Evolutionary conservation across 2,113 vertebrate genomes (phyloP).

Genomic region (Dromas ardeola): DNA sequence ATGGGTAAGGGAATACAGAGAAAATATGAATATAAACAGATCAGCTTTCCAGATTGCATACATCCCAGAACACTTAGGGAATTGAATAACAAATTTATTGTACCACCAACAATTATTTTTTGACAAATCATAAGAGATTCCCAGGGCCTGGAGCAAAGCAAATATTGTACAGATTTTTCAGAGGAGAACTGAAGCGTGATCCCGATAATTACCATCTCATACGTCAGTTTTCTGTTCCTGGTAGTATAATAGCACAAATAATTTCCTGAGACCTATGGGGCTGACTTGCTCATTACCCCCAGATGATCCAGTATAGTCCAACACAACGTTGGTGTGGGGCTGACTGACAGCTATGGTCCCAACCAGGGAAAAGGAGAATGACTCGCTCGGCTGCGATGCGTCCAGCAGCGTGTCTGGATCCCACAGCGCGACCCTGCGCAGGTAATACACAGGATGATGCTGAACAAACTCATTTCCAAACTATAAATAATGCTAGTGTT

Average conservation of each 20-base stretch:
- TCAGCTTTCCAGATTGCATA: conserved; percentile 12
- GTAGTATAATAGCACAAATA: neutral
- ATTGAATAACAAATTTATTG: conserved; percentile 44
- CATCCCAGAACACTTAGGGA: conserved; percentile 16
- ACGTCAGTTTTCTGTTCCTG: conserved; percentile 9
- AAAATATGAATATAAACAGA: conserved; percentile 50
- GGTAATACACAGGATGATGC: neutral
- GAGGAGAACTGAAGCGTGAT: conserved; percentile 8
- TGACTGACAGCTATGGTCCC: neutral
- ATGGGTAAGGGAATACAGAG: conserved; percentile 36
- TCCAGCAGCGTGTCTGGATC: neutral
- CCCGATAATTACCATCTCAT: conserved; percentile 2
- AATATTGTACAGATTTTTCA: conserved; percentile 43
- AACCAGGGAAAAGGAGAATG: neutral
- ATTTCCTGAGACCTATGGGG: neutral
- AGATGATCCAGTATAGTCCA: neutral
- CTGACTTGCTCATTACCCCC: neutral
- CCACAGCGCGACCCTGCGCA: neutral
- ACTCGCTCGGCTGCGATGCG: rapidly evolving
- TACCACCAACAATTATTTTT: conserved; percentile 49
- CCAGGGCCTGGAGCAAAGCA: conserved; percentile 56
- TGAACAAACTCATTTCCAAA: neutral
- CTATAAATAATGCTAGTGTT: neutral
- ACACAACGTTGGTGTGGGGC: rapidly evolving
- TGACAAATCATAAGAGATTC: conserved; percentile 64